A percentile compares a stretch with the other conserved stretches of the same genome.
These are phyloP conservation scores for Gymnocheta viridis DNA, from an alignment of 2,888 invertebrate species.

Conservation along the genomic window DNA sequence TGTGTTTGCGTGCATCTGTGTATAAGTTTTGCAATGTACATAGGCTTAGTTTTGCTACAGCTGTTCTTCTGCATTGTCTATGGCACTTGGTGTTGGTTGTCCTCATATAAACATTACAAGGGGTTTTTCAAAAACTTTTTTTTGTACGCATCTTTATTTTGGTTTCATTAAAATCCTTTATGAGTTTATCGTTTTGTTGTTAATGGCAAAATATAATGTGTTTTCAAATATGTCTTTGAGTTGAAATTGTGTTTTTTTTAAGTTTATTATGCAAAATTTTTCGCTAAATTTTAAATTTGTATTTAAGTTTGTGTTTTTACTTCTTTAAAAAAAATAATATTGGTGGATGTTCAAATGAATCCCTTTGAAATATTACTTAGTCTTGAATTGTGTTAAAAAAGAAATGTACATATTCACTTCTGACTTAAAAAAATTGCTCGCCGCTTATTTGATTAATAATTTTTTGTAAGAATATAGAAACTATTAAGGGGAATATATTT, in stretches of 20 bases:
- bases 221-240: neutral
- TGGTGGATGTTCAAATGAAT: no score
- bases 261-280: neutral
- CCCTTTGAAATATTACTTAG: no score
- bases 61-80: constrained; percentile 28
- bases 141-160: constrained; percentile 23
- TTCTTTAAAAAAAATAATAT: no score
- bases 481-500: no score
- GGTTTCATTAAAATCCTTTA: constrained; percentile 47
- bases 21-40: constrained; percentile 14
- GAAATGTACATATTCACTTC: no score
- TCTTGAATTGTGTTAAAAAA: no score
- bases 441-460: no score
- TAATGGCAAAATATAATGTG: constrained; percentile 13
- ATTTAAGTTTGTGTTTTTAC: no score
- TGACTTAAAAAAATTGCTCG: no score
- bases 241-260: neutral
- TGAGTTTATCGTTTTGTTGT: neutral
- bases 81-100: constrained; percentile 17
- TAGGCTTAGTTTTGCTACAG: constrained; percentile 43
- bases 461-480: no score
- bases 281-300: no score
- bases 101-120: constrained; percentile 26
- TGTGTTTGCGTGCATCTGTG: neutral
- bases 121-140: neutral